Conservation (phyloP, 1,140 invertebrate genomes). For the Saccostrea glomerata region DNA sequence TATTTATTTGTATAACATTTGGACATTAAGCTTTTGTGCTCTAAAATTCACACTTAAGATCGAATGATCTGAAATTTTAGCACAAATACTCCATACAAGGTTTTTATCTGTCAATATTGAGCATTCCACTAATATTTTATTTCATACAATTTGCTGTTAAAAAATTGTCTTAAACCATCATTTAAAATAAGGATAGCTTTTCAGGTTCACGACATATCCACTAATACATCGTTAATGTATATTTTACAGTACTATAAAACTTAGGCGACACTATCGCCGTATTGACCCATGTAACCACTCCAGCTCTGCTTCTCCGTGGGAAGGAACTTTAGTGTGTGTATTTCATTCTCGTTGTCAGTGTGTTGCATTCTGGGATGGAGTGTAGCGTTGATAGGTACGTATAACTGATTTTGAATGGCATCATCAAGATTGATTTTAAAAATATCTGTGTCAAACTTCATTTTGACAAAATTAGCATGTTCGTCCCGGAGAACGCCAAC, state of each 20-base stretch:
- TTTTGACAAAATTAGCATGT: conserved; percentile 64
- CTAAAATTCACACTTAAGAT: too few relatives aligned
- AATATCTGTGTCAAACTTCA: conserved; percentile 65
- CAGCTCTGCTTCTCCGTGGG: conserved; percentile 74
- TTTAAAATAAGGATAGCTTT: too few relatives aligned
- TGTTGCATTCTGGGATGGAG: conserved; percentile 57
- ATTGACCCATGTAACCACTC: conserved; percentile 76
- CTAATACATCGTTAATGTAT: too few relatives aligned
- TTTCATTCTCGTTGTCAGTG: conserved; percentile 58
- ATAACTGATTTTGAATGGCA: conserved; percentile 47
- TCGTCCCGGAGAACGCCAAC: conserved; percentile 64
- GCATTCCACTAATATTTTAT: too few relatives aligned
- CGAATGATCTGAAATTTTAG: too few relatives aligned
- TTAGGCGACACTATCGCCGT: conserved; percentile 64
- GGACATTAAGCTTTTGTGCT: too few relatives aligned
- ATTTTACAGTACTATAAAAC: neutral
- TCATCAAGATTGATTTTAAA: conserved; percentile 67
- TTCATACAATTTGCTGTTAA: too few relatives aligned
- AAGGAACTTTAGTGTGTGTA: conserved; percentile 66
- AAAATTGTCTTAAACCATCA: too few relatives aligned
- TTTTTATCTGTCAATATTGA: too few relatives aligned
- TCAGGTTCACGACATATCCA: too few relatives aligned
- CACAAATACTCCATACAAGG: too few relatives aligned
- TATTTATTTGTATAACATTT: too few relatives aligned
- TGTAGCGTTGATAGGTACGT: conserved; percentile 62